Base-by-base conservation (phyloP, 2,888 invertebrate genomes). In the Orthosia gothica region DNA sequence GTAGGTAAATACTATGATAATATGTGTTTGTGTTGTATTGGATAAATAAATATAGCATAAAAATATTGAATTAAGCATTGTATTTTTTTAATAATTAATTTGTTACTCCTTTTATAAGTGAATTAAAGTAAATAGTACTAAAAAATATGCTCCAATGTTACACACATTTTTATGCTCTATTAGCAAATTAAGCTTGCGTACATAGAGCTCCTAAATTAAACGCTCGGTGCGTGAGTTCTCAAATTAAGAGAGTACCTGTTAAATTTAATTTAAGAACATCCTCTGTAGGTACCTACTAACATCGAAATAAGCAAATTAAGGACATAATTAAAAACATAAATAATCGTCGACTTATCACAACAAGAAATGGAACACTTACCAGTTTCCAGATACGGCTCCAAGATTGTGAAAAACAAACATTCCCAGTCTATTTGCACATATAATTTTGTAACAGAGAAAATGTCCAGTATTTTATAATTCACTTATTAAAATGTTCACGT, bases 311-410 rank as follows among this genome's bases (percentile, higher is more conserved):
- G 26, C 47, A 58, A 67, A 64, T 52, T 69, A 50, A 52, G 63
- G 55, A 45, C 32, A 55, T 40, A 45, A 64, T 78, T 70, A 55
- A 68, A 67, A 73, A 49, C 70, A 73, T 70, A 73, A 73, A 65
- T 85, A 79, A 82, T 63, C 55, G 69, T 49, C 65, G 55, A 67
- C 58, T 86, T 77, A 86, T 83, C 78, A 78, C 57, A 83, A 76
- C 69, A 86, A 82, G 74, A 76, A 79, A 79, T 81, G 76, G 69
- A 70, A 87, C 81, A 85, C 86, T 87, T 72, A 86, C 86, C 86
- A 84, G 68, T 82, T 59, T 75, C 66, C 71, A 79, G 70, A 73
- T 76, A 76, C 62, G 52, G 74, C 74, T 83, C 83, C 81, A 61
- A 84, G 76, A 81, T 74, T 66, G 65, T 71, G 68, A 67, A 64